These are phyloP conservation scores for Cerastoderma edule DNA, from an alignment of 2,888 invertebrate species.

Conservation along the genomic window DNA sequence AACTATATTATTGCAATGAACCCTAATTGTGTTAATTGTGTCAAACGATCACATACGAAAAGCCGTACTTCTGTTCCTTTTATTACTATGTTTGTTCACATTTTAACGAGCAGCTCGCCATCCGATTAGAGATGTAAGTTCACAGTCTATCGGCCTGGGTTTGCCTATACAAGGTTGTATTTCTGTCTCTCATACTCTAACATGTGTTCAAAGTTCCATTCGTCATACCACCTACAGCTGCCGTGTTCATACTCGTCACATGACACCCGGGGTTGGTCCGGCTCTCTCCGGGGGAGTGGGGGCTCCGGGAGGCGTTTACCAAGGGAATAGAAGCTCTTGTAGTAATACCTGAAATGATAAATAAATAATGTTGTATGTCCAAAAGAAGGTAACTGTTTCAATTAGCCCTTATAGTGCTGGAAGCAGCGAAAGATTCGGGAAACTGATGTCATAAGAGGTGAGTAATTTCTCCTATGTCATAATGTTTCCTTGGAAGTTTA, in stretches of 20 bases:
- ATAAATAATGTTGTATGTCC: too few relatives aligned
- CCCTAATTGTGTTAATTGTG: too few relatives aligned
- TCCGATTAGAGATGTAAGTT: too few relatives aligned
- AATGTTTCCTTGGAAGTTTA: too few relatives aligned
- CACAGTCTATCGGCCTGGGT: too few relatives aligned
- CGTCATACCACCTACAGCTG: slow-evolving; percentile 81
- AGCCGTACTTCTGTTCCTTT: background rate
- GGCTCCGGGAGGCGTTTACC: slow-evolving; percentile 80
- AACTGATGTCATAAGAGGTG: too few relatives aligned
- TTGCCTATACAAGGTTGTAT: slow-evolving; percentile 33
- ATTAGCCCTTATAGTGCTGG: too few relatives aligned
- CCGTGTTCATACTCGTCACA: slow-evolving; percentile 81
- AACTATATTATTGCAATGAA: too few relatives aligned
- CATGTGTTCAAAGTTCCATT: slow-evolving; percentile 80
- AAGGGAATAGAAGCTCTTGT: slow-evolving; percentile 80
- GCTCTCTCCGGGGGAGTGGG: slow-evolving; percentile 67
- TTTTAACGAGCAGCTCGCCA: background rate
- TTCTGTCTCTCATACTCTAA: slow-evolving; percentile 74
- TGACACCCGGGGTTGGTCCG: slow-evolving; percentile 73
- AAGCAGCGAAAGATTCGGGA: too few relatives aligned
- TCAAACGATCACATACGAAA: too few relatives aligned
- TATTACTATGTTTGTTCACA: background rate
- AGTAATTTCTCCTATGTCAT: too few relatives aligned
- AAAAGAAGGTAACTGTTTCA: too few relatives aligned
- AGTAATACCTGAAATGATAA: slow-evolving; percentile 80